Base-by-base conservation (phyloP, 2,888 invertebrate species). In the Harpalus rubripes region DNA sequence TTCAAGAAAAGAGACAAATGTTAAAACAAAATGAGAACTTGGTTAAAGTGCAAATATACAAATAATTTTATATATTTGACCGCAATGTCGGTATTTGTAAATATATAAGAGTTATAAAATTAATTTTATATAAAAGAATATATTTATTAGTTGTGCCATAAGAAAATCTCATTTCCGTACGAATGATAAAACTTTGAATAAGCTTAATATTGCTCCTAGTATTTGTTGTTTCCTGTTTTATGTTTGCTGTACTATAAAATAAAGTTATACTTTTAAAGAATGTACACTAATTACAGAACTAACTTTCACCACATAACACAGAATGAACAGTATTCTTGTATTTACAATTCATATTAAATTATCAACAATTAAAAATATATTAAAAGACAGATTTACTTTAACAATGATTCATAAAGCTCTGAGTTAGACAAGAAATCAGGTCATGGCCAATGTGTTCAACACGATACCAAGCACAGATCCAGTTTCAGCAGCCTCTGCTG, bases 1-100 rank as follows among this genome's bases (percentile, higher is more conserved):
- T 96, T 97, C 90, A 97, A 98, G 90, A 98, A 98, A 91, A 96
- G 97, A 88, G 96, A 98, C 86, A 96, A 96, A 87, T 90, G 90
- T 26, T 91, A 90, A 87, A 44, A 58, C 56, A 15, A 32, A 78
- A 12, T 44, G 41, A 0, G 18, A 39, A 72, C 41, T 72, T 65
- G n/a, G 7, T 32, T 22, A 32, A 68, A 68, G 68, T 68, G 68
- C 68, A 74, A 74, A 74, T 74, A 74, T 52, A 52, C 10, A 39
- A 74, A 44, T 74, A 74, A 18, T 74, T 74, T 74, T 74, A 44
- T 74, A 74, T 74, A 44, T 41, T 44, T 74, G 12, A 74, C 72
- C 68, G 68, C 32, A n/a, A 15, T 32, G 15, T 68, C 68, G 68
- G 68, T 5, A 10, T 72, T 74, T 74, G 72, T 74, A 74, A 74